These are phyloP conservation scores for Euwallacea fornicatus DNA, from an alignment of 1,140 invertebrate species.

Conservation along the genomic window DNA sequence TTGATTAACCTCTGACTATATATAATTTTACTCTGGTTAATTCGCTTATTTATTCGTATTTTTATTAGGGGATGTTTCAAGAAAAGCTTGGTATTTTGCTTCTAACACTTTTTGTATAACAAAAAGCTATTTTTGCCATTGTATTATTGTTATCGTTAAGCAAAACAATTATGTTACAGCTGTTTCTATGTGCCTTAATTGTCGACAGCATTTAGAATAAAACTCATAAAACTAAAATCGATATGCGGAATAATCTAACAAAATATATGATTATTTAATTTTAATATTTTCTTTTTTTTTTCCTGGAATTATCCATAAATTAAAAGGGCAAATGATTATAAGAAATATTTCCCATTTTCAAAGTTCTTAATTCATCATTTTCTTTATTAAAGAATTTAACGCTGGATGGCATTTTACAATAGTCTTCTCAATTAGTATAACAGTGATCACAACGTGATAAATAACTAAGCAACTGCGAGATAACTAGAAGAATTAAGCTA, in stretches of 20 bases:
- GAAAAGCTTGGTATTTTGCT: slow-evolving; percentile 26
- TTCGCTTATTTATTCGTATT: slow-evolving; percentile 37
- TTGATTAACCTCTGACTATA: slow-evolving; percentile 7
- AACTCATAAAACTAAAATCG: slow-evolving; percentile 18
- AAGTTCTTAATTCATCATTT: no score
- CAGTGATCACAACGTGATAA: no score
- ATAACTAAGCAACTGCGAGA: no score
- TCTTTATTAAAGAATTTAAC: no score
- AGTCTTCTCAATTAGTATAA: no score
- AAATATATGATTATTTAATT: slow-evolving; percentile 29
- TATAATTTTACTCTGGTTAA: slow-evolving; percentile 20
- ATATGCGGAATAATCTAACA: slow-evolving; percentile 25
- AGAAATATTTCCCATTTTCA: no score
- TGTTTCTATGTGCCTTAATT: slow-evolving; percentile 25
- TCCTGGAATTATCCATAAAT: not conserved
- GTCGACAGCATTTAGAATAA: slow-evolving; percentile 19
- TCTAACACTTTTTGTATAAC: slow-evolving; percentile 24
- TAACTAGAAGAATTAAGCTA: no score
- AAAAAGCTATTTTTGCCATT: slow-evolving; percentile 26
- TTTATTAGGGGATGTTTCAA: slow-evolving; percentile 33
- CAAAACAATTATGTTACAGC: slow-evolving; percentile 29
- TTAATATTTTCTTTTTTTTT: slow-evolving; percentile 14
- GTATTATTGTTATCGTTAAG: slow-evolving; percentile 13
- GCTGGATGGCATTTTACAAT: no score
- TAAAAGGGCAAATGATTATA: no score